Evolutionary conservation across 2,888 invertebrate genomes (phyloP), one percentile per base, ranked within the genome.

Genomic region (Patella depressa): DNA sequence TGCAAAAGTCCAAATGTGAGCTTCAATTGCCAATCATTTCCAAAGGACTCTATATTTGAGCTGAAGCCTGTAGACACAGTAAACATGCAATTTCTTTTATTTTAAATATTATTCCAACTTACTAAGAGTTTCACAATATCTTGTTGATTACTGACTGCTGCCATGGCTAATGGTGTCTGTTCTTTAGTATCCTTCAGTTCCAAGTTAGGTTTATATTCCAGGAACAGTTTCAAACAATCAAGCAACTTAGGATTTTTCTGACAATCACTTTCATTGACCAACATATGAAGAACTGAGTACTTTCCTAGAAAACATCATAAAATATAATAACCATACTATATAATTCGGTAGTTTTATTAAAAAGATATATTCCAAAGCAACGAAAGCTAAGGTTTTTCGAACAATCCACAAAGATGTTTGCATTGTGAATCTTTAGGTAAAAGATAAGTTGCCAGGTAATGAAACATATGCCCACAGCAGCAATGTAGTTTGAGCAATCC

Each of bases 151-250:
- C 80, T 78, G 73, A 83, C 77, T 57, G 91, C 89, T n/a, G 91
- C 90, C 3, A 84, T 71, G 15, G 88, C 83, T 4, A 92, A 84
- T 12, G 92, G 90, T 3, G 92, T 91, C 74, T 86, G 79, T 14
- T 86, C 88, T 17, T 85, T 74, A 71, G 87, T 73, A 79, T 89
- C 85, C 59, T 80, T 78, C 70, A 80, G 78, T 79, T 91, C 89
- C 17, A 89, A 80, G 70, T 89, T 85, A 3, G 90, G 89, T 53
- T 86, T 85, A 77, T 86, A 85, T 24, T 82, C 84, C 53, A 91
- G 83, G 7, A 90, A 73, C 53, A 89, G 81, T 24, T 83, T 80
- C 57, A 91, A 78, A 19, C 24, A 65, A 45, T 45, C 45, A 45
- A 45, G 45, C 45, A 45, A 45, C 9, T 88, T 89, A 29, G 87